A percentile compares a stretch with the other conserved stretches of the same genome.
These are phyloP conservation scores for Prolemur simus DNA, from an alignment of 2,113 vertebrate species.

Conservation along the genomic window DNA sequence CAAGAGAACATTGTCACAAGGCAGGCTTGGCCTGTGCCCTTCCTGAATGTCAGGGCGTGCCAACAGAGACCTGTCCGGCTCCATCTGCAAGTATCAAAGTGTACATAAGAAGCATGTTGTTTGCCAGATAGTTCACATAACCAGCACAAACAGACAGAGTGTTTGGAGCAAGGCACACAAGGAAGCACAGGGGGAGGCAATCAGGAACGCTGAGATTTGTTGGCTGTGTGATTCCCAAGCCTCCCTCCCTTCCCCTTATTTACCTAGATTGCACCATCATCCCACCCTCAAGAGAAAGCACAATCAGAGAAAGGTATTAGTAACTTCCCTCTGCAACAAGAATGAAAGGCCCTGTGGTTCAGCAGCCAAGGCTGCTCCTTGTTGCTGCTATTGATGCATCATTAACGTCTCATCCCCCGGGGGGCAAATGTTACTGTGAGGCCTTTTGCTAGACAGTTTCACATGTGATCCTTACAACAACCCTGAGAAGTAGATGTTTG, in stretches of 20 bases:
- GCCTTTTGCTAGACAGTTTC: neutral
- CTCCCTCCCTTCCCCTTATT: neutral
- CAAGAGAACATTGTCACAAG: neutral
- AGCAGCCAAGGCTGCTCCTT: neutral
- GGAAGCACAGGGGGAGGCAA: neutral
- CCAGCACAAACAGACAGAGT: slow-evolving; percentile 17
- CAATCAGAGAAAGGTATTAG: neutral
- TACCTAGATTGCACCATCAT: neutral
- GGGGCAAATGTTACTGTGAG: fast-evolving
- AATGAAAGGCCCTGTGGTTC: neutral
- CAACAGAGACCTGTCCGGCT: neutral
- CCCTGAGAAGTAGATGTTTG: neutral
- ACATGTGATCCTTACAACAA: neutral
- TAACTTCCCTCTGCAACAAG: neutral
- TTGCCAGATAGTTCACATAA: neutral
- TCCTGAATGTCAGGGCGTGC: neutral
- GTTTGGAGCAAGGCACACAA: neutral
- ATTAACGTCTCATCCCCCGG: neutral
- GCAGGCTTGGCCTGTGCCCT: neutral
- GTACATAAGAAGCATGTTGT: neutral
- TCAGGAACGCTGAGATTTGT: neutral
- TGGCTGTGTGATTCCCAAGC: neutral
- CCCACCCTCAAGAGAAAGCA: neutral
- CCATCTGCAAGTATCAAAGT: neutral
- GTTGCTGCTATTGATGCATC: neutral